Percentiles rank a stretch among this genome's conserved stretches.
These are phyloP conservation scores for Cydia fagiglandana DNA, from an alignment of 1,140 invertebrate genomes.

Conservation along the genomic window DNA sequence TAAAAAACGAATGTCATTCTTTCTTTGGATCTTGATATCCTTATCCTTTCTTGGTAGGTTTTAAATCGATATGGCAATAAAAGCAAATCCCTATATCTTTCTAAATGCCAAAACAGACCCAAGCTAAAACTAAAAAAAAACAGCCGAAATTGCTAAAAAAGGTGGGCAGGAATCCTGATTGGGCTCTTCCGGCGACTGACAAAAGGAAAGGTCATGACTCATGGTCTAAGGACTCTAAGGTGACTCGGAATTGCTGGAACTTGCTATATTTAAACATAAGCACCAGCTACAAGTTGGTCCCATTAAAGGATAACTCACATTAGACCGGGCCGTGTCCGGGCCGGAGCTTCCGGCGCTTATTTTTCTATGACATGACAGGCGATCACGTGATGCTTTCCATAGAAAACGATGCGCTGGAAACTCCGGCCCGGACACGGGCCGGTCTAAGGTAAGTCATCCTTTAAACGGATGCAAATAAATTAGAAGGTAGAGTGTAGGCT, in stretches of 20 bases:
- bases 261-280: conserved; percentile 1
- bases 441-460: no score
- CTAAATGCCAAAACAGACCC: conserved; percentile 35
- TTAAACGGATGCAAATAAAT: neutral
- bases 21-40: neutral
- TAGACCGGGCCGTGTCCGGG: no score
- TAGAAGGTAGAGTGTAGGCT: neutral
- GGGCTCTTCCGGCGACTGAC: conserved; percentile 67
- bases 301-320: no score
- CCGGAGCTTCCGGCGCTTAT: no score
- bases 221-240: conserved; percentile 24
- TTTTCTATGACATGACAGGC: no score
- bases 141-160: conserved; percentile 53
- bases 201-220: conserved; percentile 61
- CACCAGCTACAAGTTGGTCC: neutral
- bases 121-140: conserved; percentile 35
- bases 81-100: neutral
- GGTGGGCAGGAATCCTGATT: conserved; percentile 64
- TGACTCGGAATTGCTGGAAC: conserved; percentile 24
- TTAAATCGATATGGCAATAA: neutral
- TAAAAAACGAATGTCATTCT: no score
- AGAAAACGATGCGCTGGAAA: no score
- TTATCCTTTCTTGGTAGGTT: neutral
- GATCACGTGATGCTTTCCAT: no score
- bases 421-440: no score